Evolutionary conservation across 2,797 vertebrate genomes (phyloP).

Genomic region (Chaetodon trifasciatus): DNA sequence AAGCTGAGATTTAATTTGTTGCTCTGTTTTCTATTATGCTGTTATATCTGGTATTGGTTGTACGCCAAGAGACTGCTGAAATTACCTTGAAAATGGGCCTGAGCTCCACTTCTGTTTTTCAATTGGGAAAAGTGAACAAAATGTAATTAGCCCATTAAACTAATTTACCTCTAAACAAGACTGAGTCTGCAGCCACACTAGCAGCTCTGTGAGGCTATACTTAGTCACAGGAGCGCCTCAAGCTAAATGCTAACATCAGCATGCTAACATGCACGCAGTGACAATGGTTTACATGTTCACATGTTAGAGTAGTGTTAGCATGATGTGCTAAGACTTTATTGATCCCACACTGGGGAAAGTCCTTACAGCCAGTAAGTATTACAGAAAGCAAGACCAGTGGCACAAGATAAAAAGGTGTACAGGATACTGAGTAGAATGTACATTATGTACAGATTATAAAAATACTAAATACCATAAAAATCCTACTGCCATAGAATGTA

Average conservation of each 20-base stretch:
- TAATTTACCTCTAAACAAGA: neutral
- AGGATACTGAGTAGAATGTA: too few relatives aligned
- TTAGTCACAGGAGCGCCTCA: too few relatives aligned
- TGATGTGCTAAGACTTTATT: too few relatives aligned
- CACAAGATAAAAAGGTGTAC: too few relatives aligned
- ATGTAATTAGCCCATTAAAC: slow-evolving; percentile 7
- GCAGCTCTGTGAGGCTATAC: neutral
- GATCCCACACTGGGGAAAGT: too few relatives aligned
- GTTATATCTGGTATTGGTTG: slow-evolving; percentile 1
- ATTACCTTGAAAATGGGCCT: slow-evolving; percentile 6
- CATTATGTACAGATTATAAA: too few relatives aligned
- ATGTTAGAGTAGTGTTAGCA: neutral
- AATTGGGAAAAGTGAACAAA: neutral
- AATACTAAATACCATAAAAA: too few relatives aligned
- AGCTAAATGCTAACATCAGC: neutral
- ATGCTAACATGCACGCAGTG: neutral
- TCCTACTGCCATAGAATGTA: too few relatives aligned
- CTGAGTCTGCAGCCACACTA: neutral
- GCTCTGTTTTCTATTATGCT: neutral
- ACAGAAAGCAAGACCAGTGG: too few relatives aligned
- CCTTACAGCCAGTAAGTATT: too few relatives aligned
- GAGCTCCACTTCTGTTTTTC: neutral
- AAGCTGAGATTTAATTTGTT: neutral
- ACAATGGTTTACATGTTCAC: neutral
- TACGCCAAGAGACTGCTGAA: neutral